These are phyloP conservation scores for Chrysolina americana DNA, from an alignment of 2,888 invertebrate species.

Conservation along the genomic window DNA sequence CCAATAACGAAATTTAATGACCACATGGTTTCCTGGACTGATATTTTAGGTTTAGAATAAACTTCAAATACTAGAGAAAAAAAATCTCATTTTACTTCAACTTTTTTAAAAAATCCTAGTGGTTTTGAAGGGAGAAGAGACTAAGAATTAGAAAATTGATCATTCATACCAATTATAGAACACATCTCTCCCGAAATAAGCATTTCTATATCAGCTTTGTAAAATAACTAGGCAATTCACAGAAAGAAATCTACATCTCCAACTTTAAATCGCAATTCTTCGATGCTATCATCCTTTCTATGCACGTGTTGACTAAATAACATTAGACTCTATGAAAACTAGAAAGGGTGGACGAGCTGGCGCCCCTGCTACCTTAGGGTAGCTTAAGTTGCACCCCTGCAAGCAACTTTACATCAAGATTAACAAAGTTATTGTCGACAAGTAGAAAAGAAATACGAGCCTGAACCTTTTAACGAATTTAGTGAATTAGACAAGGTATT, in stretches of 20 bases:
- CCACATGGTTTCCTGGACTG: too few relatives aligned
- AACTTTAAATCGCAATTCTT: conserved; percentile 17
- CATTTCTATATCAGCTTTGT: too few relatives aligned
- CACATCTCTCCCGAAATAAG: too few relatives aligned
- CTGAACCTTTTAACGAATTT: conserved; percentile 57
- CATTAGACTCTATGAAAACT: conserved; percentile 45
- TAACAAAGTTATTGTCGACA: conserved; percentile 58
- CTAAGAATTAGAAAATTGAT: too few relatives aligned
- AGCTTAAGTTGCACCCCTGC: conserved; percentile 47
- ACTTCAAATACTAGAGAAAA: too few relatives aligned
- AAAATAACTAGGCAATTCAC: too few relatives aligned
- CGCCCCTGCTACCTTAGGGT: conserved; percentile 51
- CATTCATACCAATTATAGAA: too few relatives aligned
- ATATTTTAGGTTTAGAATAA: too few relatives aligned
- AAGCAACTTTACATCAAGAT: conserved; percentile 55
- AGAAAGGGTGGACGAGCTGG: conserved; percentile 37
- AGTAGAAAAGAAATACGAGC: conserved; percentile 56
- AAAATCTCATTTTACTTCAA: too few relatives aligned
- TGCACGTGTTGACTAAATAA: conserved; percentile 49
- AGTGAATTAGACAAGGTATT: conserved; percentile 58
- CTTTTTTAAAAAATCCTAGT: too few relatives aligned
- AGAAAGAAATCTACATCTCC: conserved; percentile 7
- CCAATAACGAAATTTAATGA: too few relatives aligned
- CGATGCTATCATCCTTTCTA: conserved; percentile 36
- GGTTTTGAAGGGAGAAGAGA: too few relatives aligned